phyloP scores from a whole-genome alignment of 2,797 vertebrate species.

The Sparus aurata region DNA sequence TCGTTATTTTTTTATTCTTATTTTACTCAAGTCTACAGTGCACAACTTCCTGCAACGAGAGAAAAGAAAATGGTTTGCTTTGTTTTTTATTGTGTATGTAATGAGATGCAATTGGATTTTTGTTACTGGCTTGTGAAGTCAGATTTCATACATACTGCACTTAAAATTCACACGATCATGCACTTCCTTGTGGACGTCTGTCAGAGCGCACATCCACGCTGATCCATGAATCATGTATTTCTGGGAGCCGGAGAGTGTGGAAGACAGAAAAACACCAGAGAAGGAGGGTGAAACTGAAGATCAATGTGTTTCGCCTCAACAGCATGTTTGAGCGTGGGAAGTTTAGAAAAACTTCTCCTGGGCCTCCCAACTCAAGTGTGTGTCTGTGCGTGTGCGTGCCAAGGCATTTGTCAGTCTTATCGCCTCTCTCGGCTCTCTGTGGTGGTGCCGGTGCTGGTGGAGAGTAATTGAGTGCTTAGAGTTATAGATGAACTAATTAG shows the following conservation, averaged over 20 bases:
- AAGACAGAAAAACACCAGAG: conserved; percentile 41
- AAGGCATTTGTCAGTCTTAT: conserved; percentile 84
- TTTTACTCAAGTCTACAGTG: not conserved
- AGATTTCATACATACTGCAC: conserved; percentile 17
- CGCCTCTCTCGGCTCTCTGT: conserved; percentile 73
- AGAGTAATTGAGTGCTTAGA: conserved; percentile 86
- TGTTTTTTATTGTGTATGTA: not conserved
- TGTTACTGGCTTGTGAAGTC: not conserved
- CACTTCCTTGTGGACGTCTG: conserved; percentile 37
- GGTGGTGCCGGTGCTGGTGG: conserved; percentile 71
- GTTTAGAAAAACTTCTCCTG: conserved; percentile 70
- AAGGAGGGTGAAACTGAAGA: conserved; percentile 61
- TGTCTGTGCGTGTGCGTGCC: conserved; percentile 37
- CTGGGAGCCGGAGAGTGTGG: conserved; percentile 42
- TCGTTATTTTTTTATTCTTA: not conserved
- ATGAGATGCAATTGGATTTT: not conserved
- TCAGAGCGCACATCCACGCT: conserved; percentile 39
- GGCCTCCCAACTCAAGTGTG: conserved; percentile 61
- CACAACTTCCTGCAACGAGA: not conserved
- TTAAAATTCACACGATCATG: conserved; percentile 20
- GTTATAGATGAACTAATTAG: conserved; percentile 88
- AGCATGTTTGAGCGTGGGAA: conserved; percentile 76
- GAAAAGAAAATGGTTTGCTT: not conserved
- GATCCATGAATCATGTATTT: conserved; percentile 33
- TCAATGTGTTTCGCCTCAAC: conserved; percentile 69